Conservation (phyloP, 2,888 invertebrate genomes). For the Phrixothrix hirtus region DNA sequence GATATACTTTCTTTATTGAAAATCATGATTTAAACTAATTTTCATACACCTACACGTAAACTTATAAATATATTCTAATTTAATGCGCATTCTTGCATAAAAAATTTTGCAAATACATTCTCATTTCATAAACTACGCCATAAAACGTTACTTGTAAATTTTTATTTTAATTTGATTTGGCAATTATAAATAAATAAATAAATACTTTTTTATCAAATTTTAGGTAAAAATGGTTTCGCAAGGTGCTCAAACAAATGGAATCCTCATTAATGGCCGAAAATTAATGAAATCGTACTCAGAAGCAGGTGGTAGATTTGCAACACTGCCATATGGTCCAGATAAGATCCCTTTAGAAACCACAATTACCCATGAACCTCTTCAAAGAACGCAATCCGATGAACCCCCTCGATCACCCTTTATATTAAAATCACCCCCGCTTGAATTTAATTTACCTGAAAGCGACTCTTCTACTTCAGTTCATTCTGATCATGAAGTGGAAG, state of each 20-base stretch:
- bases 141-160: too few species aligned
- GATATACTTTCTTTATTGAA: too few species aligned
- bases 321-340: slow-evolving; percentile 51
- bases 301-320: slow-evolving; percentile 62
- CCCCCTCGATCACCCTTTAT: slow-evolving; percentile 77
- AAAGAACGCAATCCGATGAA: slow-evolving; percentile 84
- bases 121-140: too few species aligned
- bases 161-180: too few species aligned
- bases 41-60: too few species aligned
- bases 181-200: too few species aligned
- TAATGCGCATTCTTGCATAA: too few species aligned
- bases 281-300: slow-evolving; percentile 84
- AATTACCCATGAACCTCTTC: slow-evolving; percentile 73
- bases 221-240: slow-evolving; percentile 87
- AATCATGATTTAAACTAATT: too few species aligned
- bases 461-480: slow-evolving; percentile 50
- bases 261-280: slow-evolving; percentile 70
- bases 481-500: slow-evolving; percentile 48
- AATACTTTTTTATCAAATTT: slow-evolving; percentile 19
- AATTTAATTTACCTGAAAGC: slow-evolving; percentile 50
- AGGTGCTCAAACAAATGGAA: slow-evolving; percentile 87
- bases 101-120: too few species aligned
- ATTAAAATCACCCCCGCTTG: slow-evolving; percentile 60
- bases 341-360: slow-evolving; percentile 38
- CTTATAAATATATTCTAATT: too few species aligned